Evolutionary conservation across 2,888 invertebrate genomes (phyloP).

Genomic region (Cotesia congregata): DNA sequence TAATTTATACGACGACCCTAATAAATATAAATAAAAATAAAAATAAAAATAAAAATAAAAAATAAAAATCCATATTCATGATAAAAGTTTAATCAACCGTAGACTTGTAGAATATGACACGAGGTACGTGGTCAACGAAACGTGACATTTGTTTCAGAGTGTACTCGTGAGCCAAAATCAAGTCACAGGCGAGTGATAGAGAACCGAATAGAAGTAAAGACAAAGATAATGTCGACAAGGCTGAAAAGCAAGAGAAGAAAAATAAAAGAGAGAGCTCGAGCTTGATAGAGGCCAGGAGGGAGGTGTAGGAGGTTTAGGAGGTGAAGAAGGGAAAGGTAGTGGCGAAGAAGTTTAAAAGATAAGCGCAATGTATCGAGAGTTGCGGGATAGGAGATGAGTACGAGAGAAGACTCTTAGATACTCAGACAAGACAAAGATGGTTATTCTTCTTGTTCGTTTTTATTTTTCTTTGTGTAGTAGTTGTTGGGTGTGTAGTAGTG

Average conservation of each 20-base stretch:
- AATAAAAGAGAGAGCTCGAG: slow-evolving; percentile 19
- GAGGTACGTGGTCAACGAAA: slow-evolving; percentile 36
- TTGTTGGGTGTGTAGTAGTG: background rate
- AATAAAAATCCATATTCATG: background rate
- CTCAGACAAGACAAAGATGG: background rate
- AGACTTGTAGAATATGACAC: slow-evolving; percentile 1
- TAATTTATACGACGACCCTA: too few relatives aligned
- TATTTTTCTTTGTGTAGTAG: background rate
- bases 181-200: slow-evolving; percentile 35
- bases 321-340: slow-evolving; percentile 24
- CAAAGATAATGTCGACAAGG: slow-evolving; percentile 12
- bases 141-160: slow-evolving; percentile 37
- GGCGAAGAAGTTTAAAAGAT: background rate
- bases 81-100: background rate
- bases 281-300: background rate
- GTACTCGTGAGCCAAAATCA: slow-evolving; percentile 42
- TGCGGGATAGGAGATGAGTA: background rate
- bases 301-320: slow-evolving; percentile 24
- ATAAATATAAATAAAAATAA: too few relatives aligned
- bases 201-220: slow-evolving; percentile 17
- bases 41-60: background rate
- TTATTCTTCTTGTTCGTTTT: background rate
- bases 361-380: background rate
- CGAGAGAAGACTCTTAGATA: background rate
- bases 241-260: slow-evolving; percentile 30